A percentile compares a stretch with the other conserved stretches of the same genome.
Evolutionary conservation across 2,797 vertebrate species (phyloP).

Genomic region (Myoxocephalus aenaeus): DNA sequence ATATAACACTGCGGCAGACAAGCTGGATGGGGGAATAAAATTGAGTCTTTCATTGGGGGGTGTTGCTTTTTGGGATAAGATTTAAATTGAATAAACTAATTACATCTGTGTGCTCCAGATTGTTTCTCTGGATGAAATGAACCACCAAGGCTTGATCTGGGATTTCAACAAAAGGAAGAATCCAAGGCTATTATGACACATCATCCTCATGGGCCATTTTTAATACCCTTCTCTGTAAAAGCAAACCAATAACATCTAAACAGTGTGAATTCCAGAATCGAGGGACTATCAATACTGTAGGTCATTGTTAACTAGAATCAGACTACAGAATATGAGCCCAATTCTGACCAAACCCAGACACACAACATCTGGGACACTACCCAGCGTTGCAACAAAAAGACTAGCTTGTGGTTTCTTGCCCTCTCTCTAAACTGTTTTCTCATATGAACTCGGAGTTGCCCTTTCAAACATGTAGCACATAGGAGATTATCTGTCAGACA

Average conservation of each 20-base stretch:
- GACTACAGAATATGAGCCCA: not conserved
- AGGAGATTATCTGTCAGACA: too few relatives aligned
- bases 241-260: slow-evolving; percentile 8
- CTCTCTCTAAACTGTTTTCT: too few relatives aligned
- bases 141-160: slow-evolving; percentile 25
- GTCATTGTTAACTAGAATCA: slow-evolving; percentile 12
- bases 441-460: too few relatives aligned
- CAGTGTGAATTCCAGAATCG: slow-evolving; percentile 19
- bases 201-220: slow-evolving; percentile 21
- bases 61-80: slow-evolving; percentile 46
- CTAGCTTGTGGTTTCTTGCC: too few relatives aligned
- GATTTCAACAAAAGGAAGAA: slow-evolving; percentile 45
- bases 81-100: slow-evolving; percentile 67
- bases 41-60: slow-evolving; percentile 36
- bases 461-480: too few relatives aligned
- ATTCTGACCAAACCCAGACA: not conserved
- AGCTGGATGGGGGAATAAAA: slow-evolving; percentile 31
- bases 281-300: slow-evolving; percentile 2
- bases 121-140: slow-evolving; percentile 50
- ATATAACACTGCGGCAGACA: slow-evolving; percentile 48
- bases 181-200: slow-evolving; percentile 39
- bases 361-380: not conserved
- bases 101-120: slow-evolving; percentile 48
- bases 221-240: slow-evolving; percentile 26
- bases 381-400: not conserved